These are phyloP conservation scores for Spodoptera littoralis DNA, from an alignment of 2,888 invertebrate species.

Conservation along the genomic window DNA sequence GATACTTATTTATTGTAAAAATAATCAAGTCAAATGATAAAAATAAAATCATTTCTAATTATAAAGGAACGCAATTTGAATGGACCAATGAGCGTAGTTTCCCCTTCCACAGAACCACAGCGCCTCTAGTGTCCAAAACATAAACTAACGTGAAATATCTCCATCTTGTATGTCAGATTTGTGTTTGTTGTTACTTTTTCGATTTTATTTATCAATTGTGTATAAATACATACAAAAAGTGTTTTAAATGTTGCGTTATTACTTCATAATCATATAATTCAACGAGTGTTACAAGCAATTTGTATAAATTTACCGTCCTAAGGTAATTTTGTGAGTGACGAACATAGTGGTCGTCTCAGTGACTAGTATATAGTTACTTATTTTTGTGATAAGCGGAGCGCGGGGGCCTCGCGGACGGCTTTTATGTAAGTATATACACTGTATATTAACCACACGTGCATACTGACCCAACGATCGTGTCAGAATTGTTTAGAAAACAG, in stretches of 20 bases:
- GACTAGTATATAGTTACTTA: slow-evolving; percentile 89
- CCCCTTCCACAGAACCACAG: slow-evolving; percentile 74
- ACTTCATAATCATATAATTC: slow-evolving; percentile 56
- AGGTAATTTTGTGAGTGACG: slow-evolving; percentile 83
- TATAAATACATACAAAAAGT: slow-evolving; percentile 74
- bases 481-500: slow-evolving; percentile 82
- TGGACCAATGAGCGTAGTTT: slow-evolving; percentile 71
- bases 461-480: slow-evolving; percentile 71
- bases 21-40: slow-evolving; percentile 4
- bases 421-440: slow-evolving; percentile 83
- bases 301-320: slow-evolving; percentile 64
- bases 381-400: slow-evolving; percentile 88
- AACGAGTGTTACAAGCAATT: slow-evolving; percentile 62
- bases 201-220: slow-evolving; percentile 78
- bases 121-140: slow-evolving; percentile 84
- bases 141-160: slow-evolving; percentile 89
- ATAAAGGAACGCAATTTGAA: slow-evolving; percentile 71
- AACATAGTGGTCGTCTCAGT: slow-evolving; percentile 81
- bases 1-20: neutral
- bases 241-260: slow-evolving; percentile 64
- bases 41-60: slow-evolving; percentile 16
- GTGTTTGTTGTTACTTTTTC: slow-evolving; percentile 88
- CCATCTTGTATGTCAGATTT: slow-evolving; percentile 91
- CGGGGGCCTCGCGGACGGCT: slow-evolving; percentile 84
- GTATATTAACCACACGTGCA: slow-evolving; percentile 69